Evolutionary conservation across 2,888 invertebrate genomes (phyloP), one percentile per base, ranked within the genome.

Genomic region (Drosophila anceps): DNA sequence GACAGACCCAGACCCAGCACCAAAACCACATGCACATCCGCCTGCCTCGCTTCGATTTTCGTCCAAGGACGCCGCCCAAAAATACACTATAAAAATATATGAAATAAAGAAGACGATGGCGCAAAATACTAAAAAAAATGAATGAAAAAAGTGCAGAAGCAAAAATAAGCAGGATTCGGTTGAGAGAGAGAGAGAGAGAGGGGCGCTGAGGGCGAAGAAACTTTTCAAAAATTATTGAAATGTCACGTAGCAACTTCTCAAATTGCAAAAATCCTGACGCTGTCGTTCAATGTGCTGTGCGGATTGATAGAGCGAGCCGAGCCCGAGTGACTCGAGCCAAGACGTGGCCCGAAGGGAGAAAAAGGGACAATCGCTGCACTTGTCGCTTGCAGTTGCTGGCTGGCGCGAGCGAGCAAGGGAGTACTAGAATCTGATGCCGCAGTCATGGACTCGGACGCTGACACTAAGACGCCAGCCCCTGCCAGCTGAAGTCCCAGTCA

Each of bases 191-290:
- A n/a, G n/a, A n/a, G n/a, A n/a, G 58, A 18, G 9, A 13, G 59
- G 29, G 66, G 64, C 24, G 27, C 5, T 53, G 54, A 27, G 57
- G 27, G 55, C 39, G 57, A 71, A 80, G 82, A 84, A 91, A 91
- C 90, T 92, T 92, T 92, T 91, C 92, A 91, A 91, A 92, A 92
- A 91, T 92, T 91, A 91, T 91, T 91, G 91, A 91, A 91, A 92
- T 91, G 91, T 91, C 91, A 91, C 91, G 91, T 91, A 91, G 92
- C 92, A 92, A 91, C 91, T 91, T 92, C 91, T 91, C 91, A 91
- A 91, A 91, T 92, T 91, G 91, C 92, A 91, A 89, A 91, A 91
- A 91, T 92, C 92, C 92, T 91, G 91, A 91, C 90, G 91, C 84
- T 91, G 91, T 91, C 92, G 91, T 91, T 92, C 91, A 91, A 91